Evolutionary conservation across 2,888 invertebrate species (phyloP).

Genomic region (Timandra comae): DNA sequence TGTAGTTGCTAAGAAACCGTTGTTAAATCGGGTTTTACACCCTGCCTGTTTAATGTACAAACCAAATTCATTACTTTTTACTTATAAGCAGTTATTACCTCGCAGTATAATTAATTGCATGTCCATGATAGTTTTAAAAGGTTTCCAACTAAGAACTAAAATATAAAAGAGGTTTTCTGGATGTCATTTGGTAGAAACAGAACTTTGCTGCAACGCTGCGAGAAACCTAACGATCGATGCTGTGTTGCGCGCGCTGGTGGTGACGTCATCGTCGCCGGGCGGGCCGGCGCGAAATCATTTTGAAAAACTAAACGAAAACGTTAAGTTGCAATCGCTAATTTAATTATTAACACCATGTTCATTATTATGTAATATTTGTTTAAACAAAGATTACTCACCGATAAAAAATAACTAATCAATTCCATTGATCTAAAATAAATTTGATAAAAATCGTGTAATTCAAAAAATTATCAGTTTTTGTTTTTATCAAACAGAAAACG

Average conservation of each 20-base stretch:
- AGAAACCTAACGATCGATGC: constrained; percentile 57
- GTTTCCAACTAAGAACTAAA: too few relatives aligned
- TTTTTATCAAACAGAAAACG: constrained; percentile 40
- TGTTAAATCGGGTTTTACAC: too few relatives aligned
- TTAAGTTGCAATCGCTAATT: too few relatives aligned
- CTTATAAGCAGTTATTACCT: too few relatives aligned
- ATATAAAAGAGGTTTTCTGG: too few relatives aligned
- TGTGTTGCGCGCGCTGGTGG: constrained; percentile 59
- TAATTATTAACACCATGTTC: too few relatives aligned
- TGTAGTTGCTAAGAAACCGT: too few relatives aligned
- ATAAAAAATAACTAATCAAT: constrained; percentile 1
- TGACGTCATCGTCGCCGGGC: constrained; percentile 67
- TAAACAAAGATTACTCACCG: neutral
- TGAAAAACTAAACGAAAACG: constrained; percentile 34
- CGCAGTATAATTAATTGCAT: too few relatives aligned
- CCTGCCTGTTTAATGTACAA: too few relatives aligned
- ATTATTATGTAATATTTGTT: neutral
- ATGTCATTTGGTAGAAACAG: constrained; percentile 22
- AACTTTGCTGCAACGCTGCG: constrained; percentile 52
- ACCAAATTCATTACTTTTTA: too few relatives aligned
- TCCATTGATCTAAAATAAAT: constrained; percentile 4
- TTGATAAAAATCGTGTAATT: constrained; percentile 11
- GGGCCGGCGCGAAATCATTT: constrained; percentile 46
- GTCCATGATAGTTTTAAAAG: too few relatives aligned
- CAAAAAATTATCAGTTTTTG: constrained; percentile 31